Evolutionary conservation across 2,113 vertebrate genomes (phyloP), one percentile per base, ranked within the genome.

Genomic region (Malurus melanocephalus): DNA sequence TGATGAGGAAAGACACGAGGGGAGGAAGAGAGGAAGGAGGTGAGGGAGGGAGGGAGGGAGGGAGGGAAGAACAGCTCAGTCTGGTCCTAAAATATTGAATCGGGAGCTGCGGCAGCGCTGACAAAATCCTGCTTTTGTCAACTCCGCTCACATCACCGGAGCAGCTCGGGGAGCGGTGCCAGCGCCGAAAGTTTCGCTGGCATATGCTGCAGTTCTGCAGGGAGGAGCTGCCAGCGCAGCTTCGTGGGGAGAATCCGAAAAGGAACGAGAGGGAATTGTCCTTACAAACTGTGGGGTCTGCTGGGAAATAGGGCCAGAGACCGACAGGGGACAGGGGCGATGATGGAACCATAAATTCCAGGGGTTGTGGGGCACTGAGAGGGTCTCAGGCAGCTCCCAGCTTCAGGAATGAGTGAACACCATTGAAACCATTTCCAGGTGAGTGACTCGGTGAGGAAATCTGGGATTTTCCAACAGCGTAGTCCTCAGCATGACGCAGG

Each of bases 101-200:
- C 57, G 6, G 66, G 74, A 72, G 89, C 68, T 51, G 94, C 5
- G 68, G 74, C 78, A 81, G 20, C 55, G 2, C 84, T 59, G 91
- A 92, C 83, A 85, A 95, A 88, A 93, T 6, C 5, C 80, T 46
- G 86, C 92, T 94, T 94, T 94, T 95, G 93, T 95, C 95, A 95
- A 27, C 89, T 84, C 10, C 21, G 84, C 32, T 93, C 89, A 72
- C 80, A 87, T 90, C 91, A 88, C 35, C 80, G 3, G 69, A 90
- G 91, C 77, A 85, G 7, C 46, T 53, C 12, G 2, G 8, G 66
- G 76, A 92, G 89, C 87, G 1, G 40, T 8, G 89, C 92, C 93
- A 93, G 79, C 53, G 27, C 80, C 18, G 21, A 12, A 93, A 92
- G 69, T 93, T 94, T 65, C 30, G 84, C 43, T 93, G 92, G 93